Percentiles rank a stretch among this genome's conserved stretches.
phyloP scores from a whole-genome alignment of 2,888 invertebrate genomes.

The Bibio marci region DNA sequence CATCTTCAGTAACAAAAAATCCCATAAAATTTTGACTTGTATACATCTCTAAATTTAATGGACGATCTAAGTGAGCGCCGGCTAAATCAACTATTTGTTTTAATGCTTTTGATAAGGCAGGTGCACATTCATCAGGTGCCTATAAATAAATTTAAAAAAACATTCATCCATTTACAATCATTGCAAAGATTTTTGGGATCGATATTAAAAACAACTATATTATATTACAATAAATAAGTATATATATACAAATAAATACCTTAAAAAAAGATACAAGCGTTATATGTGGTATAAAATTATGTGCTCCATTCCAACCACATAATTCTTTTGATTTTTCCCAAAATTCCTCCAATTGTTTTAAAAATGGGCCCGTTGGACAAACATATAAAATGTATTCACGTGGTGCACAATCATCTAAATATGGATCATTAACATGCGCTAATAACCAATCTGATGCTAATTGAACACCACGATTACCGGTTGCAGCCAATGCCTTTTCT shows the following conservation, averaged over 20 bases:
- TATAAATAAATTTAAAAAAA: slow-evolving; percentile 21
- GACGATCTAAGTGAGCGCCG: slow-evolving; percentile 44
- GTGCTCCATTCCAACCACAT: slow-evolving; percentile 79
- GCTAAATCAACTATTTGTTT: slow-evolving; percentile 57
- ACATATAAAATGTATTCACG: slow-evolving; percentile 78
- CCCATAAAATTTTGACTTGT: slow-evolving; percentile 84
- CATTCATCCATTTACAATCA: slow-evolving; percentile 4
- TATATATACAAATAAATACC: no score
- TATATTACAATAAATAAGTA: no score
- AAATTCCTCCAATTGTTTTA: slow-evolving; percentile 50
- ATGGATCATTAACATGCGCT: slow-evolving; percentile 73
- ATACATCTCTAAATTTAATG: slow-evolving; percentile 61
- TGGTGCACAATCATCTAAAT: slow-evolving; percentile 55
- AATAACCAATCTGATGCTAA: slow-evolving; percentile 81
- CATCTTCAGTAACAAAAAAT: slow-evolving; percentile 66
- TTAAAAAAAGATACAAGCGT: slow-evolving; percentile 80
- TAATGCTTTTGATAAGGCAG: slow-evolving; percentile 49
- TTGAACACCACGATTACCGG: slow-evolving; percentile 74
- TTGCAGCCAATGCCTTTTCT: slow-evolving; percentile 77
- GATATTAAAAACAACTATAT: no score
- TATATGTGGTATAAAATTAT: slow-evolving; percentile 78
- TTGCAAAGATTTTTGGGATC: no score
- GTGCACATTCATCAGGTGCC: slow-evolving; percentile 60
- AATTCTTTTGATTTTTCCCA: slow-evolving; percentile 58
- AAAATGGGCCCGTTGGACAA: slow-evolving; percentile 62